Evolutionary conservation across 2,888 invertebrate genomes (phyloP), one percentile per base, ranked within the genome.

Genomic region (Hermaeophaga mercurialis): DNA sequence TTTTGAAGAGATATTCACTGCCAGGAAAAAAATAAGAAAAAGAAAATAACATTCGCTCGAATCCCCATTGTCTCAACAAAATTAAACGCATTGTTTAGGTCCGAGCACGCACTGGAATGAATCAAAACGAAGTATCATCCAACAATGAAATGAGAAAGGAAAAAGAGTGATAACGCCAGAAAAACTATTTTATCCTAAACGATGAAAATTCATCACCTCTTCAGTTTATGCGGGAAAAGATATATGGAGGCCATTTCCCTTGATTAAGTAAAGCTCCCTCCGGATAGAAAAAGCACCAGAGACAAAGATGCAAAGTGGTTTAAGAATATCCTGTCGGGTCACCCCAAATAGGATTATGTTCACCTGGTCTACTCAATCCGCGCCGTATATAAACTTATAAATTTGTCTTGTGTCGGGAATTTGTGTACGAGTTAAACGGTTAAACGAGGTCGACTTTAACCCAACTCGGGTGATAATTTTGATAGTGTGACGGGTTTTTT

Each of bases 291-390:
- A 69, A 66, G 65, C 66, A 34, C 34, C 43, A 62, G 59, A 61
- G 66, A 63, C 65, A 66, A 68, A 68, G 69, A 71, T 71, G 70
- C 69, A 71, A 70, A 71, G 70, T 70, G 70, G 69, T 71, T 71
- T 70, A 71, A 61, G 62, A 52, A 65, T 67, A 67, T 68, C 63
- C 61, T 59, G 59, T 61, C 62, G 63, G 66, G 68, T 68, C 66
- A 24, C 52, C 65, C 64, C 65, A 70, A 70, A 70, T 67, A 65
- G 69, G 69, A 70, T 70, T 70, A 69, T 66, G 66, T 64, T 57
- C 54, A 46, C 57, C 58, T 65, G 62, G 63, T 60, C 60, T 62
- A 63, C 66, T 62, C 62, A 52, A 64, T 64, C 62, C 61, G 52
- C 61, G 59, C 56, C 59, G 46, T 63, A 65, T 64, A 65, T 54